phyloP scores from a whole-genome alignment of 1,140 invertebrate species.

The Drosophila nigrodunni region DNA sequence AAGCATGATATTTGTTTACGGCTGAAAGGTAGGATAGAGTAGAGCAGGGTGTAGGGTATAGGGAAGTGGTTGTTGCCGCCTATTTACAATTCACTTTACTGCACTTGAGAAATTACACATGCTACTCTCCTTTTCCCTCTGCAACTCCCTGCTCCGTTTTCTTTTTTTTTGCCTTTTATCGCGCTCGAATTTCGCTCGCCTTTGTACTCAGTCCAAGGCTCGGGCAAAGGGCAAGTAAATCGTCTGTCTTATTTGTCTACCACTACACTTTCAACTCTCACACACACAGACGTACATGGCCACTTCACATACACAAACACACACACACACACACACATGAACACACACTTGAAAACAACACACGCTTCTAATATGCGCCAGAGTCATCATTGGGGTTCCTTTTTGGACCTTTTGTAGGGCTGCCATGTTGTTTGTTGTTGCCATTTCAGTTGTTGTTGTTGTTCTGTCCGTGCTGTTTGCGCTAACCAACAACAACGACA shows the following conservation, averaged over 20 bases:
- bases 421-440: slow-evolving; percentile 43
- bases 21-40: neutral
- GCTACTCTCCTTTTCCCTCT: slow-evolving; percentile 11
- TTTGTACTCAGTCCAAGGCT: slow-evolving; percentile 20
- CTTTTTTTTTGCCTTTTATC: slow-evolving; percentile 48
- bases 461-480: slow-evolving; percentile 37
- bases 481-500: slow-evolving; percentile 61
- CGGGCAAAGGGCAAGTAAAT: slow-evolving; percentile 65
- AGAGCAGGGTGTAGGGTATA: no score
- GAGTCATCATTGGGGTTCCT: slow-evolving; percentile 47
- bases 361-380: slow-evolving; percentile 68
- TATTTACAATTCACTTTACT: slow-evolving; percentile 78
- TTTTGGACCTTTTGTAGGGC: slow-evolving; percentile 40
- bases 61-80: slow-evolving; percentile 29
- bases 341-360: slow-evolving; percentile 32
- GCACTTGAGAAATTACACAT: slow-evolving; percentile 80
- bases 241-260: slow-evolving; percentile 80
- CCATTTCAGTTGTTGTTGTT: slow-evolving; percentile 8
- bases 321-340: slow-evolving; percentile 1
- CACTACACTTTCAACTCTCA: slow-evolving; percentile 54
- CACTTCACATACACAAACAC: slow-evolving; percentile 32
- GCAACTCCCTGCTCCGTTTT: slow-evolving; percentile 8
- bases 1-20: slow-evolving; percentile 48
- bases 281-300: slow-evolving; percentile 6
- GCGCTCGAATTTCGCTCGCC: slow-evolving; percentile 68